Evolutionary conservation across 2,797 vertebrate genomes (phyloP), one percentile per base, ranked within the genome.

Genomic region (Lates japonicus): DNA sequence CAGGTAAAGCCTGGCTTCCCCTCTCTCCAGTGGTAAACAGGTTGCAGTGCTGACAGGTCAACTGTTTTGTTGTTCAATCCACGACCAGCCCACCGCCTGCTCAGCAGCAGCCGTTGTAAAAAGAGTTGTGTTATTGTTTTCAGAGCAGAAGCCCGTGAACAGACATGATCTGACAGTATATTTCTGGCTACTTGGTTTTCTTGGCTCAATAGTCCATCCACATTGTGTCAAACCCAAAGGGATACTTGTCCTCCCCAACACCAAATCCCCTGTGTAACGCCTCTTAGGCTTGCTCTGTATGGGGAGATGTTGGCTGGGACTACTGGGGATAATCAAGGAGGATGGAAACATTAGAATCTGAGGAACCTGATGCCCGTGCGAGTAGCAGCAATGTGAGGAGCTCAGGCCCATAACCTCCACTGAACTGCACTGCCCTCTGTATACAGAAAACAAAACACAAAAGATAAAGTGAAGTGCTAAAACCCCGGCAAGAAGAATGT

Each of bases 151-250:
- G 9, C 49, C 33, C 22, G 76, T 13, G 7, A 41, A n/a, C 29
- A 42, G 46, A 60, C 60, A 33, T n/a, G 1, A 0, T 69, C 16
- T 51, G 14, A 46, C 7, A 59, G 3, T 19, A 14, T 29, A 25
- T 63, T 42, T 37, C 41, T 39, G 3, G 13, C 48, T 61, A 12
- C 17, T 25, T 17, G 11, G 29, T 9, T 5, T n/a, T 10, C 96
- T 95, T 90, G 98, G n/a, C n/a, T 97, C 97, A 2, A 99, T 92
- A 7, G 92, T 93, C 97, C 97, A 98, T 83, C 98, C 97, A 1
- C 37, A 95, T 63, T 0, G 97, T 97, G 82, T 59, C 52, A 31
- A 97, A 93, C 0, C 81, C 46, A 0, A 37, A 94, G 87, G 0
- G 82, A 82, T 1, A 85, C 90, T 0, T n/a, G 80, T 66, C 1